These are phyloP conservation scores for Oeneis ivallda DNA, from an alignment of 2,888 invertebrate genomes.

Conservation along the genomic window DNA sequence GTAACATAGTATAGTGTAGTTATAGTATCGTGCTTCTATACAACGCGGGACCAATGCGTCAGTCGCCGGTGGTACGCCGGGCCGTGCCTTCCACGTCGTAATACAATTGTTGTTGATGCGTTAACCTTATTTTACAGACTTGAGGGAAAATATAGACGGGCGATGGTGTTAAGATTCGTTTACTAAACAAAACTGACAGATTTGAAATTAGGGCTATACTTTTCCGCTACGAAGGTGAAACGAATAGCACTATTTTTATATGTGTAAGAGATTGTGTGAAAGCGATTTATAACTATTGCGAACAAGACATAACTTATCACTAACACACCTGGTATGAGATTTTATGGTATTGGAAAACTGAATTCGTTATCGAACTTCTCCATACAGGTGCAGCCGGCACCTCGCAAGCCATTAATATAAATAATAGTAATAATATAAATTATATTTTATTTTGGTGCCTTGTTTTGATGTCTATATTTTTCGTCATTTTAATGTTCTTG, in stretches of 20 bases:
- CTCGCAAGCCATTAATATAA: background rate
- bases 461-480: background rate
- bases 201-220: too few species aligned
- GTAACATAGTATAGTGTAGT: constrained; percentile 41
- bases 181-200: too few species aligned
- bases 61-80: constrained; percentile 28
- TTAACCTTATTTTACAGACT: background rate
- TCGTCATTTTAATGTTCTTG: background rate
- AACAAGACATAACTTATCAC: too few species aligned
- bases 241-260: too few species aligned
- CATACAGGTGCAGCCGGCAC: background rate
- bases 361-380: background rate
- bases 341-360: background rate
- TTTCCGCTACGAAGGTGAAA: too few species aligned
- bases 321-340: background rate
- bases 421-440: too few species aligned
- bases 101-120: background rate
- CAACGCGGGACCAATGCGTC: constrained; percentile 49
- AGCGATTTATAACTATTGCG: too few species aligned
- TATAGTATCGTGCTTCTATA: constrained; percentile 38
- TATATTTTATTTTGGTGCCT: background rate
- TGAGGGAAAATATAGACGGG: background rate
- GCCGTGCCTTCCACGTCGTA: constrained; percentile 31
- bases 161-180: background rate
- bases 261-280: too few species aligned